Percentiles rank a stretch among this genome's conserved stretches.
Conservation (phyloP, 1,140 invertebrate species). For the Oryctes rhinoceros region DNA sequence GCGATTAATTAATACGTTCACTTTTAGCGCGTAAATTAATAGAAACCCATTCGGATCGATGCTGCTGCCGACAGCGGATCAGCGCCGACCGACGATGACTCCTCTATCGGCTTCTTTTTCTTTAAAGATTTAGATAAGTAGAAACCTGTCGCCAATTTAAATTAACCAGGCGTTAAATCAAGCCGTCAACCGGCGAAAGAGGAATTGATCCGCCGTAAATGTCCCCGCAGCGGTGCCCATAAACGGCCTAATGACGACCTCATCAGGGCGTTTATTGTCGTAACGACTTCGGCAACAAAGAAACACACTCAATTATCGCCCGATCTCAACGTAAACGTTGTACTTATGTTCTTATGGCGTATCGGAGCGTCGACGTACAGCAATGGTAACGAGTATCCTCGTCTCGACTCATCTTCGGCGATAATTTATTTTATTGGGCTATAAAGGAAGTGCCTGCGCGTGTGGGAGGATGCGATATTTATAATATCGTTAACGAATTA, state of each 20-base stretch:
- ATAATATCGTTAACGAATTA: slow-evolving; percentile 2
- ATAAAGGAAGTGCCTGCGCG: not conserved
- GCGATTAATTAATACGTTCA: too few species aligned
- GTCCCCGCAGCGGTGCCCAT: slow-evolving; percentile 21
- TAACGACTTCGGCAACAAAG: slow-evolving; percentile 35
- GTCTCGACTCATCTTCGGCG: not conserved
- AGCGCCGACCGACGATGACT: not conserved
- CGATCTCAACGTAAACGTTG: slow-evolving; percentile 26
- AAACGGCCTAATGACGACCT: slow-evolving; percentile 32
- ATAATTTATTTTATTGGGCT: not conserved
- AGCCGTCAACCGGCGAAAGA: slow-evolving; percentile 34
- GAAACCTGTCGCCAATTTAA: slow-evolving; percentile 35
- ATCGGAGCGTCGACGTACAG: not conserved
- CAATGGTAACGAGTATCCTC: not conserved
- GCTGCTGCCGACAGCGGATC: too few species aligned
- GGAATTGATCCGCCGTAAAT: slow-evolving; percentile 31
- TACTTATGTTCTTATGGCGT: slow-evolving; percentile 9
- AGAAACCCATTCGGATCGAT: too few species aligned
- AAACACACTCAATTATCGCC: slow-evolving; percentile 33
- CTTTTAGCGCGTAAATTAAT: too few species aligned
- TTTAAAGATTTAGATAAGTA: slow-evolving; percentile 29
- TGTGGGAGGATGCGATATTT: not conserved
- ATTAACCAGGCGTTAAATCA: slow-evolving; percentile 34
- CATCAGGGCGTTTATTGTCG: slow-evolving; percentile 19
- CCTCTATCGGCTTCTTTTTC: not conserved